These are phyloP conservation scores for Pangasius mekongensis DNA, from an alignment of 2,797 vertebrate genomes.

Conservation along the genomic window DNA sequence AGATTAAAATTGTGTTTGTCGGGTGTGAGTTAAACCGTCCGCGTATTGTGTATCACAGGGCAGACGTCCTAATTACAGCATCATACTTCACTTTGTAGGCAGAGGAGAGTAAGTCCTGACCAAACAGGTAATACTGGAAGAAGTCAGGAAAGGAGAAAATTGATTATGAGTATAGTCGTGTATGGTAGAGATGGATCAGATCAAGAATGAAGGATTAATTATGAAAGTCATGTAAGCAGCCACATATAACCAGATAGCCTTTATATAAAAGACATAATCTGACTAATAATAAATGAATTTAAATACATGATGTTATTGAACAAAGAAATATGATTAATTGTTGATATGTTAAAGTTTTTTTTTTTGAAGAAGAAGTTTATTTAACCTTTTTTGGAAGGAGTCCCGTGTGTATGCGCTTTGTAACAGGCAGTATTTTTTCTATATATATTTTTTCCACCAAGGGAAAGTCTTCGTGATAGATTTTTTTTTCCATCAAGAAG, in stretches of 20 bases:
- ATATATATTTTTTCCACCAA: not conserved
- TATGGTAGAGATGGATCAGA: not conserved
- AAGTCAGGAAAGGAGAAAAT: slow-evolving; percentile 12
- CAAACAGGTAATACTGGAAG: slow-evolving; percentile 15
- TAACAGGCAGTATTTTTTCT: not conserved
- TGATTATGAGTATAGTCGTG: not conserved
- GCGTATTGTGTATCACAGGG: slow-evolving; percentile 77
- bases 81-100: slow-evolving; percentile 64
- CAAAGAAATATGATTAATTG: not conserved
- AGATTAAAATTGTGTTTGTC: slow-evolving; percentile 84
- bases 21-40: slow-evolving; percentile 75
- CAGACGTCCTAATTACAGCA: slow-evolving; percentile 73
- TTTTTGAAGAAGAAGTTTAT: not conserved
- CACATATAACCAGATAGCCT: not conserved
- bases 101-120: slow-evolving; percentile 45
- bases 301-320: not conserved
- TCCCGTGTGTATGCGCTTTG: not conserved
- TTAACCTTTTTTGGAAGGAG: not conserved
- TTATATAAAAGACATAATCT: not conserved
- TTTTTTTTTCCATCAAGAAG: not conserved
- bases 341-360: not conserved
- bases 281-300: not conserved
- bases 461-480: slow-evolving; percentile 1
- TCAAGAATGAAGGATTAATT: not conserved
- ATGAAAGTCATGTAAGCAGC: not conserved